Conservation (phyloP, 2,797 vertebrate genomes). For the Microctenopoma stevenorrisi region DNA sequence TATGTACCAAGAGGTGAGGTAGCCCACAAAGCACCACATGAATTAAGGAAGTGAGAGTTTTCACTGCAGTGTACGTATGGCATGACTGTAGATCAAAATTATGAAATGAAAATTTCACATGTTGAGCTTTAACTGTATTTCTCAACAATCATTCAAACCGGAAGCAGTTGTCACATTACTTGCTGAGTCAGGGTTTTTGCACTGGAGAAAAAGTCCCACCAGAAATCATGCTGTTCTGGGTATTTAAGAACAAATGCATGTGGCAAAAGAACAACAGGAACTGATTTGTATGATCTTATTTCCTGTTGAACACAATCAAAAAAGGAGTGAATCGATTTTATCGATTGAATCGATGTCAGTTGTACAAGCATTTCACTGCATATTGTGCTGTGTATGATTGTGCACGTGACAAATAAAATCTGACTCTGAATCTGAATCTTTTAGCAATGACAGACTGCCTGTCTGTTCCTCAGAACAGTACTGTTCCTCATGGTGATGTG, state of each 20-base stretch:
- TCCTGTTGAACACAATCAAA: background rate
- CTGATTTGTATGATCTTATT: background rate
- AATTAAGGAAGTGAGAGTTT: constrained; percentile 4
- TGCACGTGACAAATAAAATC: too few relatives aligned
- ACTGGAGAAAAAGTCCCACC: constrained; percentile 49
- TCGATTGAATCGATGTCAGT: too few relatives aligned
- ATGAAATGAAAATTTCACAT: constrained; percentile 29
- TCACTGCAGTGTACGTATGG: background rate
- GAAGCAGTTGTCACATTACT: constrained; percentile 65
- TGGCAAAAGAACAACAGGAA: background rate
- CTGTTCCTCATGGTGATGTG: background rate
- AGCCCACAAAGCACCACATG: constrained; percentile 1
- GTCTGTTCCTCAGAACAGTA: background rate
- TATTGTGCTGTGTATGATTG: too few relatives aligned
- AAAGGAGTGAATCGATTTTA: background rate
- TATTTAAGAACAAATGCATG: constrained; percentile 9
- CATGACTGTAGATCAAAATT: background rate
- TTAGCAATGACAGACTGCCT: background rate
- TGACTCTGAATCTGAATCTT: too few relatives aligned
- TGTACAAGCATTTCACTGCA: too few relatives aligned
- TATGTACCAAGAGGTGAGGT: background rate
- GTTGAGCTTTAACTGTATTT: constrained; percentile 45
- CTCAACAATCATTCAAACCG: constrained; percentile 62
- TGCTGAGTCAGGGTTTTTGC: constrained; percentile 65
- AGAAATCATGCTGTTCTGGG: constrained; percentile 47